These are phyloP conservation scores for Ostrea denselamellosa DNA, from an alignment of 1,140 invertebrate genomes.

Conservation along the genomic window DNA sequence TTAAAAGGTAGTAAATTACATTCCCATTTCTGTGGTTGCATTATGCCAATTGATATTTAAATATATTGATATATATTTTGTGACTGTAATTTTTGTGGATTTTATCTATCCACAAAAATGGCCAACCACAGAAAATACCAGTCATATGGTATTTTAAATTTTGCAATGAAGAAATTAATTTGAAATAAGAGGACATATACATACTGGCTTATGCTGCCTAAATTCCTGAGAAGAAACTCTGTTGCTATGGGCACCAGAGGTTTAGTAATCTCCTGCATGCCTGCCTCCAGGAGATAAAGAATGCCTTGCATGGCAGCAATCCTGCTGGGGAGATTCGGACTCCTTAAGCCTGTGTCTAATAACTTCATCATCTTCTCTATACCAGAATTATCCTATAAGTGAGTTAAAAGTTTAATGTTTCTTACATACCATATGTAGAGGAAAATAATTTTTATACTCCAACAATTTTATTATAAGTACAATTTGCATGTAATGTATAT, in stretches of 20 bases:
- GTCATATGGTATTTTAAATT: too few relatives aligned
- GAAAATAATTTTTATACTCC: too few relatives aligned
- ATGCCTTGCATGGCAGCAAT: slow-evolving; percentile 86
- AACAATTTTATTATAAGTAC: too few relatives aligned
- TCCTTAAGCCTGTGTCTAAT: slow-evolving; percentile 84
- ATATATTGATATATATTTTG: too few relatives aligned
- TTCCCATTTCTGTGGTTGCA: too few relatives aligned
- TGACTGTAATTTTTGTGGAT: too few relatives aligned
- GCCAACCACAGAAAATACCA: too few relatives aligned
- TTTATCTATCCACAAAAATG: too few relatives aligned
- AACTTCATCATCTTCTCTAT: slow-evolving; percentile 83
- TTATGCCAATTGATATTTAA: too few relatives aligned
- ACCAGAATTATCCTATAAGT: slow-evolving; percentile 70
- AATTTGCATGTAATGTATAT: too few relatives aligned
- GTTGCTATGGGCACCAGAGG: slow-evolving; percentile 83
- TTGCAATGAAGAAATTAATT: too few relatives aligned
- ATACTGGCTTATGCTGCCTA: slow-evolving; percentile 79
- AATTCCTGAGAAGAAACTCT: slow-evolving; percentile 86
- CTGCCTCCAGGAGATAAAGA: slow-evolving; percentile 86
- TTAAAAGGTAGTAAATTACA: too few relatives aligned
- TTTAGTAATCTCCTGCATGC: slow-evolving; percentile 76
- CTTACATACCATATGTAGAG: background rate
- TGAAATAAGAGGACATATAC: slow-evolving; percentile 65
- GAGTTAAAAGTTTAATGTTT: background rate
- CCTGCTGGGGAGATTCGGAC: slow-evolving; percentile 84